Conservation (phyloP, 2,797 vertebrate species). For the Coilia nasus region DNA sequence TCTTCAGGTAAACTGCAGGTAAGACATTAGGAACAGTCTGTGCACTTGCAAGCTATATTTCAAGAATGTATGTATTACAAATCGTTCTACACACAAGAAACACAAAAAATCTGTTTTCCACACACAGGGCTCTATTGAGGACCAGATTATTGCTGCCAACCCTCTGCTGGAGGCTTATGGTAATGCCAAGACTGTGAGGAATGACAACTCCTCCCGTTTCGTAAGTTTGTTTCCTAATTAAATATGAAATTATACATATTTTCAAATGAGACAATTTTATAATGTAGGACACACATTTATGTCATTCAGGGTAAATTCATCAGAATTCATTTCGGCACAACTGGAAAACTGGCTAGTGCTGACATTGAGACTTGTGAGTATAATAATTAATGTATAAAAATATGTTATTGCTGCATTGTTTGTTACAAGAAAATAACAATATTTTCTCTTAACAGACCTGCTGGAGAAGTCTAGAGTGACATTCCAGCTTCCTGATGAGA, state of each 20-base stretch:
- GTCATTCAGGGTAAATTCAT: constrained; percentile 48
- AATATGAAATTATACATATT: constrained; percentile 74
- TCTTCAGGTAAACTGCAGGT: neutral
- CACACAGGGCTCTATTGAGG: constrained; percentile 73
- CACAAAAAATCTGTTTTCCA: constrained; percentile 30
- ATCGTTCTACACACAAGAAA: constrained; percentile 64
- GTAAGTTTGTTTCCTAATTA: constrained; percentile 67
- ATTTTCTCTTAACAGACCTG: constrained; percentile 72
- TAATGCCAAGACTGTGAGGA: constrained; percentile 87
- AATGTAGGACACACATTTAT: neutral
- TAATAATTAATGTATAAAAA: neutral
- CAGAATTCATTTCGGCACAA: constrained; percentile 51
- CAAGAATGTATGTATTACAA: constrained; percentile 65
- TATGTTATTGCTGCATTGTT: neutral
- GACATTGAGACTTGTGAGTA: constrained; percentile 53
- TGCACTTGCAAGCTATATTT: constrained; percentile 60
- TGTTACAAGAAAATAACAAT: neutral
- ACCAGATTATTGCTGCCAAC: constrained; percentile 88
- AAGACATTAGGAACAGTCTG: constrained; percentile 69
- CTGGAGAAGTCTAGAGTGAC: constrained; percentile 87
- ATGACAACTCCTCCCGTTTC: constrained; percentile 89
- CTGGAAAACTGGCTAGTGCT: constrained; percentile 53
- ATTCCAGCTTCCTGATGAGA: constrained; percentile 85
- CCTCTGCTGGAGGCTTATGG: constrained; percentile 85
- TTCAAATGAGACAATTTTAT: neutral